These are phyloP conservation scores for Oryzias woworae DNA, from an alignment of 2,113 vertebrate species.

Conservation along the genomic window DNA sequence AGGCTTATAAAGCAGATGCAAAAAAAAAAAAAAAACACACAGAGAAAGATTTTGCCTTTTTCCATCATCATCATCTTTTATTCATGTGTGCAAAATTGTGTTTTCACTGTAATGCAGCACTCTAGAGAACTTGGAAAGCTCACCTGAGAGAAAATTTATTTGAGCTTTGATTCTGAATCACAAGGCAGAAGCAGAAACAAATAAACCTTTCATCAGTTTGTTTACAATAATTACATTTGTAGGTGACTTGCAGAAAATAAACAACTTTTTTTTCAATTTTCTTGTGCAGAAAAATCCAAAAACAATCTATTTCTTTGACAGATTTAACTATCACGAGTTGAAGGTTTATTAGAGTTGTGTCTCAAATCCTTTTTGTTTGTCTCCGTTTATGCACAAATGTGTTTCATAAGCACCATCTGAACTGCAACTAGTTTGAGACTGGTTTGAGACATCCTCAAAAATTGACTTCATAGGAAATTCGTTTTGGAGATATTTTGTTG, in stretches of 20 bases:
- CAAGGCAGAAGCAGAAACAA: background rate
- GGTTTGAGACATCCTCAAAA: too few relatives aligned
- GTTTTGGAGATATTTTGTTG: too few relatives aligned
- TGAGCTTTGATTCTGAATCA: background rate
- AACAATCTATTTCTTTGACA: background rate
- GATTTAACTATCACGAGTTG: background rate
- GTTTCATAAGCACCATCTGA: too few relatives aligned
- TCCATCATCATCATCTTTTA: conserved; percentile 15
- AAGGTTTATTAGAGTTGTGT: background rate
- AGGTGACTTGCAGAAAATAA: background rate
- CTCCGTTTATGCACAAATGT: too few relatives aligned
- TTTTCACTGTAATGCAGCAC: conserved; percentile 16
- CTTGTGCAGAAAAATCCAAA: background rate
- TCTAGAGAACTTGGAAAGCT: conserved; percentile 1
- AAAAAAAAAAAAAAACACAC: background rate
- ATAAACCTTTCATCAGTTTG: conserved; percentile 5
- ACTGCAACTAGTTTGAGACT: too few relatives aligned
- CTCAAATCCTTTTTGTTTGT: too few relatives aligned
- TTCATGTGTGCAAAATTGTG: conserved; percentile 27
- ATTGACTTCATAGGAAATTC: too few relatives aligned
- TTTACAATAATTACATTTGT: conserved; percentile 9
- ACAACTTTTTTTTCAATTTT: background rate
- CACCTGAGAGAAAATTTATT: conserved; percentile 11
- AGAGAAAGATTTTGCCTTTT: background rate
- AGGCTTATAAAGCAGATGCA: conserved; percentile 27